phyloP scores from a whole-genome alignment of 2,113 vertebrate species.

The Alethe diademata region DNA sequence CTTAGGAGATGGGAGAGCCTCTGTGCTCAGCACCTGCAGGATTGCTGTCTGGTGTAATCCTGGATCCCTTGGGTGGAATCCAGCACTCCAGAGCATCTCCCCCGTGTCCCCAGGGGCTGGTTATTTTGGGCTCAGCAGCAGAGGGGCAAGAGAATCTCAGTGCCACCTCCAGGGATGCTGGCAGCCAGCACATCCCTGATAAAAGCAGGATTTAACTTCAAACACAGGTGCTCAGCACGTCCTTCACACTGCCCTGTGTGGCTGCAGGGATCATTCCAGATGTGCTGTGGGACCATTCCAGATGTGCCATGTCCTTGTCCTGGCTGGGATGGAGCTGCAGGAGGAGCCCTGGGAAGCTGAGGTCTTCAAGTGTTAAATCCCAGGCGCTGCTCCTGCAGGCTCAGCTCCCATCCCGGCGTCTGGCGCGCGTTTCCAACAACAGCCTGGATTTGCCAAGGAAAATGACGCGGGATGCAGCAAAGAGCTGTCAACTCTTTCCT shows the following conservation, averaged over 20 bases:
- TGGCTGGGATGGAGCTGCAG: neutral
- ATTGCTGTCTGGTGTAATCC: neutral
- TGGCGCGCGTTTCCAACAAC: neutral
- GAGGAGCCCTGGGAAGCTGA: neutral
- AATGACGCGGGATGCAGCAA: neutral
- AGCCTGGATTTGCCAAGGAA: slow-evolving; percentile 19
- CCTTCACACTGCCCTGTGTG: neutral
- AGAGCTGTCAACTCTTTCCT: slow-evolving; percentile 41
- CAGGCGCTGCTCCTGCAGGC: neutral
- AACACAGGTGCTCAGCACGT: neutral
- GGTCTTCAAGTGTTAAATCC: slow-evolving; percentile 42
- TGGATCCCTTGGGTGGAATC: neutral
- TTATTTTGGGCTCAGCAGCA: neutral
- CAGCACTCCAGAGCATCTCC: neutral
- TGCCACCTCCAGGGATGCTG: neutral
- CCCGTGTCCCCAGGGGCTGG: fast-evolving
- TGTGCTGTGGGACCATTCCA: neutral
- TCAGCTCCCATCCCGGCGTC: neutral
- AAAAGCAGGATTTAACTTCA: neutral
- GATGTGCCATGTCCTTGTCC: neutral
- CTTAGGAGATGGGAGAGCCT: neutral
- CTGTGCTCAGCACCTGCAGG: fast-evolving
- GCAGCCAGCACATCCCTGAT: neutral
- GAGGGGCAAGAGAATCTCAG: neutral
- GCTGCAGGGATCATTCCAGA: neutral